Percentiles rank a stretch among this genome's conserved stretches.
Evolutionary conservation across 2,113 vertebrate species (phyloP).

Genomic region (Meles meles): DNA sequence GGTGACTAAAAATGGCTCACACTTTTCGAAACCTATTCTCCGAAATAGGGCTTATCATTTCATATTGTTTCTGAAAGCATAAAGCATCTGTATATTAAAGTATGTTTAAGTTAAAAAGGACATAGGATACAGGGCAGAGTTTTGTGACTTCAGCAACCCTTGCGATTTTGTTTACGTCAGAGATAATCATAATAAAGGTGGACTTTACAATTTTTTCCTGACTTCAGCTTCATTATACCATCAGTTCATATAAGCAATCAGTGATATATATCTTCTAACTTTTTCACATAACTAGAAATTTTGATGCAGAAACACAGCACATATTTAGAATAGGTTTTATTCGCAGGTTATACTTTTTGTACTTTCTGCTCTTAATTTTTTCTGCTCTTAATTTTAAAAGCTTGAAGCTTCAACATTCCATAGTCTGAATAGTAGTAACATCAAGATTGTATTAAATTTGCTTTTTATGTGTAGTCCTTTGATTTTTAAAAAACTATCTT

Average conservation of each 20-base stretch:
- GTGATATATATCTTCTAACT: background rate
- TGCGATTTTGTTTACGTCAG: background rate
- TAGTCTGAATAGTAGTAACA: background rate
- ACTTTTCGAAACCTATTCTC: background rate
- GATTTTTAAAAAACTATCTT: background rate
- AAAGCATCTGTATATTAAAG: background rate
- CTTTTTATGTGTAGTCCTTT: background rate
- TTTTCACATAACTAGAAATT: background rate
- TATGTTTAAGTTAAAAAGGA: background rate
- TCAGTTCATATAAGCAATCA: background rate
- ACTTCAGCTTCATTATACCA: background rate
- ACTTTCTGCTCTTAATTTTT: background rate
- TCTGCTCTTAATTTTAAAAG: background rate
- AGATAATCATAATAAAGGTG: background rate
- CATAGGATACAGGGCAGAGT: background rate
- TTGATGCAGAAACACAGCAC: background rate
- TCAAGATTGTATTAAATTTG: background rate
- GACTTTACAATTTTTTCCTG: background rate
- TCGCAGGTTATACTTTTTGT: background rate
- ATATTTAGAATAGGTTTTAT: background rate
- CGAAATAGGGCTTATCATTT: background rate
- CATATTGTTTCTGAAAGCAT: slow-evolving; percentile 24
- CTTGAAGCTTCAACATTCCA: background rate
- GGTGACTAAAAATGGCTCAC: background rate
- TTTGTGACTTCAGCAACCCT: background rate